phyloP scores from a whole-genome alignment of 1,140 invertebrate species.

The Solen grandis region DNA sequence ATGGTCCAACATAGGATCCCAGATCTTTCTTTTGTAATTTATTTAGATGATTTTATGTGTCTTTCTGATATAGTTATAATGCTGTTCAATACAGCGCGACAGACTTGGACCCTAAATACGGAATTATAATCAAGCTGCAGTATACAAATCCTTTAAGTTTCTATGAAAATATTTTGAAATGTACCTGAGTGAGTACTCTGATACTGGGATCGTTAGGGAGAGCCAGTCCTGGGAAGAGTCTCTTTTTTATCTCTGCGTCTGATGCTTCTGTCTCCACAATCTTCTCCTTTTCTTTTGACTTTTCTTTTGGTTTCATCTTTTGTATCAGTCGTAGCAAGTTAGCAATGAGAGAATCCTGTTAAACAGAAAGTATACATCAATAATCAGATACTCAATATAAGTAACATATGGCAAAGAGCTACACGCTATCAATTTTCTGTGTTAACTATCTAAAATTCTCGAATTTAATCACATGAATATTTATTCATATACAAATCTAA shows the following conservation, averaged over 20 bases:
- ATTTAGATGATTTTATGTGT: too few species aligned
- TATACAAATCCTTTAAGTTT: too few species aligned
- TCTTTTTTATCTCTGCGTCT: conserved; percentile 82
- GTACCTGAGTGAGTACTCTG: too few species aligned
- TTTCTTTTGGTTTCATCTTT: conserved; percentile 90
- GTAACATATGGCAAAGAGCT: too few species aligned
- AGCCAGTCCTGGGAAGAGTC: conserved; percentile 94
- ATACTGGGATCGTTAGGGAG: conserved; percentile 90
- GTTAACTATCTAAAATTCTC: not conserved
- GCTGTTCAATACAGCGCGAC: too few species aligned
- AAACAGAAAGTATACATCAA: conserved; percentile 61
- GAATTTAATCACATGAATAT: not conserved
- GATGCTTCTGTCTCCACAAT: conserved; percentile 79
- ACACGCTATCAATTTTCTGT: not conserved
- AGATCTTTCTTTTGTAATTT: too few species aligned
- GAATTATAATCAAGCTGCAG: too few species aligned
- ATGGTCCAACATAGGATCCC: too few species aligned
- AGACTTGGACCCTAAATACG: too few species aligned
- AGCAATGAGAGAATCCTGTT: conserved; percentile 93
- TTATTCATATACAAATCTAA: conserved; percentile 4
- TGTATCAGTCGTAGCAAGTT: conserved; percentile 96
- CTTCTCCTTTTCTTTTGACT: conserved; percentile 77
- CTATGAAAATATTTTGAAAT: too few species aligned
- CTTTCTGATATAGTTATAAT: too few species aligned
- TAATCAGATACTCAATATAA: not conserved